Conservation (phyloP, 1,140 invertebrate species). For the Ceratina australensis region DNA sequence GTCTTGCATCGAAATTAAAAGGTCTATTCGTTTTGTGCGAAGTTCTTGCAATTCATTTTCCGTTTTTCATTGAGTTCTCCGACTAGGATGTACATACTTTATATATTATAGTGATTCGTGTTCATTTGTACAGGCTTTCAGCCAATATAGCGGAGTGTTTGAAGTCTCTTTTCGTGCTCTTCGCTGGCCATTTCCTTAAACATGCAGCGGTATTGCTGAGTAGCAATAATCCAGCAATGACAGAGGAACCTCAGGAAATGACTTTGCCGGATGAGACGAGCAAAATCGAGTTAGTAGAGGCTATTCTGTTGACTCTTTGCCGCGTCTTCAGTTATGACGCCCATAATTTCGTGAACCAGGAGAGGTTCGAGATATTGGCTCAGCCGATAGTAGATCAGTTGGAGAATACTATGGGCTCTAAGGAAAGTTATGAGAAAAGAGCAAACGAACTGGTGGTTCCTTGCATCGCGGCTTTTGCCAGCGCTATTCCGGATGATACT, state of each 20-base stretch:
- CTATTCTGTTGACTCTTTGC: constrained; percentile 87
- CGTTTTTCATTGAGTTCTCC: neutral
- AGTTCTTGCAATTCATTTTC: too few relatives aligned
- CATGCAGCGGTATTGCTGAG: constrained; percentile 87
- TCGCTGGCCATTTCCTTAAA: constrained; percentile 91
- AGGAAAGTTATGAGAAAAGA: constrained; percentile 81
- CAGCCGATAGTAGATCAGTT: constrained; percentile 92
- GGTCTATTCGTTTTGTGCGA: too few relatives aligned
- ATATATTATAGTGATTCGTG: neutral
- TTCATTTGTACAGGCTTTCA: constrained; percentile 81
- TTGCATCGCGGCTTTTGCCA: constrained; percentile 89
- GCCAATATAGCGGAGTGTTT: constrained; percentile 88
- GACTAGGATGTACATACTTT: too few relatives aligned
- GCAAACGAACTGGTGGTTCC: constrained; percentile 85
- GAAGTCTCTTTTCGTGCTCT: constrained; percentile 93
- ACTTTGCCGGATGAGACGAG: constrained; percentile 80
- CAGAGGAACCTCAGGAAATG: constrained; percentile 75
- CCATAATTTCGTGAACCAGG: constrained; percentile 90
- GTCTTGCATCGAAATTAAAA: too few relatives aligned
- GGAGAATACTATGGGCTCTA: constrained; percentile 88
- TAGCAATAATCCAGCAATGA: constrained; percentile 71
- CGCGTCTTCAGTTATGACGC: constrained; percentile 91
- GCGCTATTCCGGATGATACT: constrained; percentile 90
- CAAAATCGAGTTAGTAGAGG: constrained; percentile 82
- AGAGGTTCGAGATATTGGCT: constrained; percentile 90